Evolutionary conservation across 2,113 vertebrate species (phyloP), one percentile per base, ranked within the genome.

Genomic region (Bubo bubo): DNA sequence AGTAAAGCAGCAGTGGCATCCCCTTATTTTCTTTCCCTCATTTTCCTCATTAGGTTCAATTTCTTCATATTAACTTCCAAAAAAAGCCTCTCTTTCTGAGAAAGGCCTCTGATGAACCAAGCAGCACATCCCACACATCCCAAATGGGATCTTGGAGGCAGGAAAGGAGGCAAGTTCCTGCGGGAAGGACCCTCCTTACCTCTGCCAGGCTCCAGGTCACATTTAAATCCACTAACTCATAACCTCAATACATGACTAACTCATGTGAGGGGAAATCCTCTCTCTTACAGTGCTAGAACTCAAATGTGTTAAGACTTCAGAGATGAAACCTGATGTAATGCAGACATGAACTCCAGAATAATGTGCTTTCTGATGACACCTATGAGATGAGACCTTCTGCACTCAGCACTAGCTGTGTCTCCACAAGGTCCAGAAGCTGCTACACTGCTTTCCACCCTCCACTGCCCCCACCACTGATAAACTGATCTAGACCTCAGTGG

Each of bases 311-410:
- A 53, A n/a, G 70, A 50, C 34, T 43, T 39, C 22, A 43, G 34
- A 45, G 53, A 24, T 27, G 39, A 66, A 55, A 26, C 8, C 6
- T 17, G 22, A 43, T 6, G 4, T 6, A 17, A 28, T 1, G 12
- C 26, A 55, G 21, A 37, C 39, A 9, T 0, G 3, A 79, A 35
- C 26, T 74, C 47, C 49, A 27, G 30, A 73, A 66, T 27, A 67
- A 45, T 0, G 1, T n/a, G 37, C 58, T 70, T 53, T 73, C 43
- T 3, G 3, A 28, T 7, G 47, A 41, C 75, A 66, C 12, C 56
- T 22, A 18, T 2, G 18, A 58, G 16, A 45, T 30, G 2, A 73
- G 34, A 82, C 43, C 58, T 45, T 10, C 35, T 30, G 17, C 2
- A 2, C 10, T 28, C 19, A 47, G 68, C 58, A 41, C 12, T 14